Evolutionary conservation across 2,797 vertebrate species (phyloP).

Genomic region (Champsocephalus gunnari): DNA sequence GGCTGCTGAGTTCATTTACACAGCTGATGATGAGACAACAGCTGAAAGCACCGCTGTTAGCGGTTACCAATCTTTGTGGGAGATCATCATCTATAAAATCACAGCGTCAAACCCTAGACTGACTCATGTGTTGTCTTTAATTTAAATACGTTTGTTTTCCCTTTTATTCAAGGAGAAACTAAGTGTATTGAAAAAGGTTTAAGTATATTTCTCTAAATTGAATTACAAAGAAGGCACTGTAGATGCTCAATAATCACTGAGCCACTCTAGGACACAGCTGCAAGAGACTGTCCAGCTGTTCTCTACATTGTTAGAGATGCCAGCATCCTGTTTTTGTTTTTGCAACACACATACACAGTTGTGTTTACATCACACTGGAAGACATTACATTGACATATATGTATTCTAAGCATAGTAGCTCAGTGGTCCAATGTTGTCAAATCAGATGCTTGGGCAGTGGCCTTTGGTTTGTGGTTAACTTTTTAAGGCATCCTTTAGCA

Average conservation of each 20-base stretch:
- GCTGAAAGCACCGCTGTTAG: background rate
- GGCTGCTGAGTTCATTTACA: slow-evolving; percentile 32
- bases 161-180: background rate
- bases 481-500: no score
- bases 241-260: background rate
- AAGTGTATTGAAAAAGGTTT: background rate
- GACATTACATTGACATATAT: no score
- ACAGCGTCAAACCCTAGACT: slow-evolving; percentile 9
- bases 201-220: background rate
- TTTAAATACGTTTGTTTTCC: background rate
- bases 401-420: no score
- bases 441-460: no score
- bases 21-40: slow-evolving; percentile 39
- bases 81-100: slow-evolving; percentile 21
- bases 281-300: slow-evolving; percentile 34
- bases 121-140: background rate
- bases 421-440: no score
- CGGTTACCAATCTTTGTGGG: slow-evolving; percentile 12
- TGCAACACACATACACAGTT: background rate
- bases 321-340: slow-evolving; percentile 41
- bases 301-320: slow-evolving; percentile 33
- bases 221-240: background rate
- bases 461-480: no score
- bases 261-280: slow-evolving; percentile 41
- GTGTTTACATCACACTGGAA: no score